Evolutionary conservation across 2,888 invertebrate species (phyloP).

Genomic region (Conistra vaccinii): DNA sequence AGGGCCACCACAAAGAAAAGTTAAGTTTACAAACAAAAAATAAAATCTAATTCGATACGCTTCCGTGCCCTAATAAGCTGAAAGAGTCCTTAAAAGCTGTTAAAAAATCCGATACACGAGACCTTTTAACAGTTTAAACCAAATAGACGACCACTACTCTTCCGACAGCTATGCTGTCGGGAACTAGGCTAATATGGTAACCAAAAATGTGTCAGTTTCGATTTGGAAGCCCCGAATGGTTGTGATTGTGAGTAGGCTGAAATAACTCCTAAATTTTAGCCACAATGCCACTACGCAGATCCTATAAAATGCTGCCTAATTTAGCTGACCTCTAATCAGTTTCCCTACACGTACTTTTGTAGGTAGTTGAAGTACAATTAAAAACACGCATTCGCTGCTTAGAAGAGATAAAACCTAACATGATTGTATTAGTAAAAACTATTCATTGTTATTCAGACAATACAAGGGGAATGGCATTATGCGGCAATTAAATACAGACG

Average conservation of each 20-base stretch:
- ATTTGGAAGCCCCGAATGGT: no score
- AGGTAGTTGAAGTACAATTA: conserved; percentile 40
- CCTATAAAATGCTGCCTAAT: background rate
- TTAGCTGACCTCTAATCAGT: conserved; percentile 1
- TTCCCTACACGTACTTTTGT: conserved; percentile 7
- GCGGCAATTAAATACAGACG: conserved; percentile 57
- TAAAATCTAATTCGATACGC: no score
- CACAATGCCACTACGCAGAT: background rate
- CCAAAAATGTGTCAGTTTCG: no score
- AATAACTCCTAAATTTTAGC: background rate
- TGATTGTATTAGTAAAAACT: conserved; percentile 61
- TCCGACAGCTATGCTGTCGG: no score
- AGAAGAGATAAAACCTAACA: conserved; percentile 60
- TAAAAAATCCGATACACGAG: no score
- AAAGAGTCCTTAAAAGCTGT: no score
- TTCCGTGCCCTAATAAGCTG: no score
- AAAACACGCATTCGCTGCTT: conserved; percentile 59
- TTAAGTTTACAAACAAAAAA: no score
- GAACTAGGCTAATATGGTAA: no score
- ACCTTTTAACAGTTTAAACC: no score
- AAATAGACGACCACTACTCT: no score
- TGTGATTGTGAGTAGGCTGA: background rate
- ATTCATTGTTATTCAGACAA: conserved; percentile 67
- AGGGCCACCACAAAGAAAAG: no score
- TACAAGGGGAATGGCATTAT: conserved; percentile 65